These are phyloP conservation scores for Beris chalybata DNA, from an alignment of 2,888 invertebrate genomes.

Conservation along the genomic window DNA sequence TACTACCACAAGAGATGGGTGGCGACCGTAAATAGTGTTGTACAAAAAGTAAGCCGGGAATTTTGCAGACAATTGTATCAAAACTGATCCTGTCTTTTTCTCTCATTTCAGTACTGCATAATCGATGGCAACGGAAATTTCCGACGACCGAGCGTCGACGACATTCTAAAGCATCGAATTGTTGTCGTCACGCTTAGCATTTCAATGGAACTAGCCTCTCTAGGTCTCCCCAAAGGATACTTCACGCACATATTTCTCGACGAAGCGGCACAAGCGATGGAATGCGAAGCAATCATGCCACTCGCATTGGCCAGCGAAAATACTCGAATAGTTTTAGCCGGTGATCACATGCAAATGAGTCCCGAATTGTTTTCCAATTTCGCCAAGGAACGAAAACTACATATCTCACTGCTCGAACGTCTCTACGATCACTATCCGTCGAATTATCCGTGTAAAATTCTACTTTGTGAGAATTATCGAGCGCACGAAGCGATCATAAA, in stretches of 20 bases:
- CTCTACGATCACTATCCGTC: slow-evolving; percentile 75
- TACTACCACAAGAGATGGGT: slow-evolving; percentile 80
- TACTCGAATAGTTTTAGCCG: slow-evolving; percentile 78
- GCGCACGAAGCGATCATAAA: slow-evolving; percentile 80
- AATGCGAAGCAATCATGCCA: slow-evolving; percentile 82
- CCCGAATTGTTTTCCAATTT: slow-evolving; percentile 79
- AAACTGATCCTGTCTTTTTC: slow-evolving; percentile 13
- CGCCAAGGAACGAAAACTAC: slow-evolving; percentile 69
- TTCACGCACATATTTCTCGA: slow-evolving; percentile 81
- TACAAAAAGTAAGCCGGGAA: slow-evolving; percentile 61
- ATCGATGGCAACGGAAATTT: slow-evolving; percentile 67
- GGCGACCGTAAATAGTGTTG: slow-evolving; percentile 72
- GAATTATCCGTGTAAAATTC: slow-evolving; percentile 74
- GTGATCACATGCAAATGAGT: slow-evolving; percentile 84
- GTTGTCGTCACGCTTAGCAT: slow-evolving; percentile 80
- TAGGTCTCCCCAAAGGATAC: slow-evolving; percentile 67
- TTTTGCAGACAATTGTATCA: neutral
- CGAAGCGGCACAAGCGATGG: slow-evolving; percentile 86
- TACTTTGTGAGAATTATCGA: slow-evolving; percentile 80
- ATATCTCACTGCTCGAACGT: slow-evolving; percentile 75
- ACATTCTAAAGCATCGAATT: slow-evolving; percentile 70
- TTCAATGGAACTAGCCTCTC: slow-evolving; percentile 71
- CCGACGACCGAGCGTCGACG: slow-evolving; percentile 69
- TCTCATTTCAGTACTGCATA: slow-evolving; percentile 68
- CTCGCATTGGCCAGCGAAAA: slow-evolving; percentile 70